phyloP scores from a whole-genome alignment of 2,888 invertebrate species.

The Drosophila cognata region DNA sequence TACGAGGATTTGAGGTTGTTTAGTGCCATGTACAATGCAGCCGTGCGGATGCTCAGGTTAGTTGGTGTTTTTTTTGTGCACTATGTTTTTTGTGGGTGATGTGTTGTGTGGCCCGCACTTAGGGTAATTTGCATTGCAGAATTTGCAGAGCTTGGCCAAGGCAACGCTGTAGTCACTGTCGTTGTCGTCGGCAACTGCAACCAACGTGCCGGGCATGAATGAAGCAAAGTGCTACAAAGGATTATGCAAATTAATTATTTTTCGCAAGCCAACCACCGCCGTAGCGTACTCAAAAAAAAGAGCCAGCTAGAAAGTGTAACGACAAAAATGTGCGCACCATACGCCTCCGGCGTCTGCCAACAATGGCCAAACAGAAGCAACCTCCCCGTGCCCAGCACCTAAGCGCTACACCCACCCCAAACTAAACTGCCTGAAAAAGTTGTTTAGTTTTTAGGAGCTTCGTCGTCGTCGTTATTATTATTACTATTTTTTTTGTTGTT shows the following conservation, averaged over 20 bases:
- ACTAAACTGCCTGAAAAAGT: constrained; percentile 66
- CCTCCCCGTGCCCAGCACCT: constrained; percentile 33
- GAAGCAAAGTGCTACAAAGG: constrained; percentile 82
- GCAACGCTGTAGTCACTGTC: constrained; percentile 52
- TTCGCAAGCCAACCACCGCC: constrained; percentile 77
- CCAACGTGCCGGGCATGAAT: constrained; percentile 81
- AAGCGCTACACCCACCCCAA: not conserved
- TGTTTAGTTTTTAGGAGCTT: constrained; percentile 77
- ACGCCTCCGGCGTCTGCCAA: constrained; percentile 60
- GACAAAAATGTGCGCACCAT: constrained; percentile 73
- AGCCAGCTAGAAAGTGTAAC: constrained; percentile 73
- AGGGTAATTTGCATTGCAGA: constrained; percentile 82
- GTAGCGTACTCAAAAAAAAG: constrained; percentile 40
- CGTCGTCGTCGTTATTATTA: constrained; percentile 26
- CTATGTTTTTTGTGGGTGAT: constrained; percentile 65
- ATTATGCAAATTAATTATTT: constrained; percentile 81
- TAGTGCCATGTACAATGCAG: constrained; percentile 75
- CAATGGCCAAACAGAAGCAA: constrained; percentile 67
- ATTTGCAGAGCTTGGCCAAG: constrained; percentile 79
- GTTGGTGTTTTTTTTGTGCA: constrained; percentile 15
- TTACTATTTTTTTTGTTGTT: constrained; percentile 43
- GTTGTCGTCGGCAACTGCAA: constrained; percentile 37
- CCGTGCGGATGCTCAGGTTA: constrained; percentile 40
- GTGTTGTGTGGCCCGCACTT: constrained; percentile 81
- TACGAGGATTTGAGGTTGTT: constrained; percentile 81